Evolutionary conservation across 2,113 vertebrate species (phyloP), one percentile per base, ranked within the genome.

Genomic region (Ptilonorhynchus violaceus): DNA sequence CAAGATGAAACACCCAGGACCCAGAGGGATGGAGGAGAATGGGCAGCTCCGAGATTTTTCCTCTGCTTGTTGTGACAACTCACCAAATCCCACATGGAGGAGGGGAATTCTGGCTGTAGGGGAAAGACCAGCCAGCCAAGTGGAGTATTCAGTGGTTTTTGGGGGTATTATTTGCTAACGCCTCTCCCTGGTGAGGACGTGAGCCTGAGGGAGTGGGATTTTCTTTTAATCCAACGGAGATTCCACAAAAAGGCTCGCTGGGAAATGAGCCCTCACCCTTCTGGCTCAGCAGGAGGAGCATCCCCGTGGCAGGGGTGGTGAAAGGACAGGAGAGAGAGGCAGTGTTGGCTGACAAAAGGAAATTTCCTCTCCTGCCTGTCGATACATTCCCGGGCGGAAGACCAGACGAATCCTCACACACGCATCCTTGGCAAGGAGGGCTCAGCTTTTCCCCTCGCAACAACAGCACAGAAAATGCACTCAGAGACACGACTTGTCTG

Each of bases 111-210:
- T 47, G 73, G 37, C 64, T 69, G 39, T 11, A 13, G 7, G 30
- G 73, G 70, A 83, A 84, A 82, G 2, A 58, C 25, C 66, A 39
- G 64, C 19, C 28, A 56, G 83, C 39, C 41, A 53, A 91, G 37
- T 3, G 6, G 12, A 67, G 25, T 0, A 30, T 3, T 21, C 27
- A 10, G 11, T 14, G 46, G 1, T 21, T 1, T 8, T 49, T 8
- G 3, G 10, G 17, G 30, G 7, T 35, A 2, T 73, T 52, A 25
- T 20, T 58, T 16, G 4, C 63, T 53, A 20, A 21, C 7, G 33
- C 83, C 66, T 52, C 72, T 74, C 58, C 17, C 33, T 14, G 39
- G 39, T 31, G 62, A 17, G 56, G 62, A 28, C 2, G 5, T 6
- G 42, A 88, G 27, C 52, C 69, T 15, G 33, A 30, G 35, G 64